Conservation (phyloP, 2,113 vertebrate species). For the Pimephales promelas region DNA sequence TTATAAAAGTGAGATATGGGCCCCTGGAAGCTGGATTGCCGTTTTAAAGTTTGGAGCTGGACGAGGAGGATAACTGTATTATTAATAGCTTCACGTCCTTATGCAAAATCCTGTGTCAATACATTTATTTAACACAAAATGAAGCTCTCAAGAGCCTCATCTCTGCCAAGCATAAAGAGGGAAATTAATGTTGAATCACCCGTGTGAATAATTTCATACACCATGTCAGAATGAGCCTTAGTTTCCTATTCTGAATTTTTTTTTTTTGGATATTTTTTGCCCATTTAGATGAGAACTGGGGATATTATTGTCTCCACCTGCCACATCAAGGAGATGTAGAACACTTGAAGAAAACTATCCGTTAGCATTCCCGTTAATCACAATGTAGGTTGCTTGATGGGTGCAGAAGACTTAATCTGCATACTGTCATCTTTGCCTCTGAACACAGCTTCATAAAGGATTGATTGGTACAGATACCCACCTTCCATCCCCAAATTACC, state of each 20-base stretch:
- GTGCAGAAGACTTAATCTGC: too few species aligned
- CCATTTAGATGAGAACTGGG: conserved; percentile 45
- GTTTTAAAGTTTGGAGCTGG: conserved; percentile 21
- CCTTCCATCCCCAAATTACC: too few species aligned
- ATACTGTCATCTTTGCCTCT: too few species aligned
- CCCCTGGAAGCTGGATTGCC: conserved; percentile 18
- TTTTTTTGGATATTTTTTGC: conserved; percentile 56
- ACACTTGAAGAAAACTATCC: neutral
- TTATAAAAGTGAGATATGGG: conserved; percentile 41
- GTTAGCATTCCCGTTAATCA: neutral
- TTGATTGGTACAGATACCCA: too few species aligned
- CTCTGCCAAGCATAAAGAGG: conserved; percentile 50
- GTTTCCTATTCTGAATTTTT: conserved; percentile 57
- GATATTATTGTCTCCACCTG: neutral
- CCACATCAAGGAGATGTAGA: neutral
- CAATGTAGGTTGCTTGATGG: neutral
- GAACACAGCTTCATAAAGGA: too few species aligned
- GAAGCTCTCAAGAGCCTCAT: conserved; percentile 43
- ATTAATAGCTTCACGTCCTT: conserved; percentile 55
- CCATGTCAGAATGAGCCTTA: conserved; percentile 62
- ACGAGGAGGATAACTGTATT: conserved; percentile 36
- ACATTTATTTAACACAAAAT: conserved; percentile 49
- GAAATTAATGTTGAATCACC: conserved; percentile 52
- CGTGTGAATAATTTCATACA: conserved; percentile 50
- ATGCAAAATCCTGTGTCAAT: conserved; percentile 46